Conservation (phyloP, 2,888 invertebrate species). For the Cabera pusaria region DNA sequence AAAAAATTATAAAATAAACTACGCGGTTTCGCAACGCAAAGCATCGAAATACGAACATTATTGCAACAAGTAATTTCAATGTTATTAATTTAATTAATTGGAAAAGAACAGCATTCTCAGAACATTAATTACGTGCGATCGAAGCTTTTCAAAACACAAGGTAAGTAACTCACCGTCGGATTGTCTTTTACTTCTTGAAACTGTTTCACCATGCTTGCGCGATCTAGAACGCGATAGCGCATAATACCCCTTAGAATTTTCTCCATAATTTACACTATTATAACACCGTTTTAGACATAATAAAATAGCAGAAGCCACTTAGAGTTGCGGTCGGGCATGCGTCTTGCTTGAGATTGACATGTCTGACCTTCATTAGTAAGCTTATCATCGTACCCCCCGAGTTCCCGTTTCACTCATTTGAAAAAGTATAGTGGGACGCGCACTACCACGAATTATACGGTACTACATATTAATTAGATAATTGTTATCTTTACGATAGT, state of each 20-base stretch:
- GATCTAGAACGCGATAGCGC: conserved; percentile 91
- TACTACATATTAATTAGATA: conserved; percentile 22
- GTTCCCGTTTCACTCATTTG: conserved; percentile 29
- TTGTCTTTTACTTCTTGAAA: conserved; percentile 94
- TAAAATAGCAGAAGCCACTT: not conserved
- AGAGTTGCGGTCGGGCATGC: conserved; percentile 24
- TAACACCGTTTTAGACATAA: too few relatives aligned
- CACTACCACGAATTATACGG: conserved; percentile 5
- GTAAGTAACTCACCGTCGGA: conserved; percentile 87
- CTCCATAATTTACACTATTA: conserved; percentile 88
- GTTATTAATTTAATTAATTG: too few relatives aligned
- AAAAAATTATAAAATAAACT: too few relatives aligned
- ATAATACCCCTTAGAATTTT: conserved; percentile 95
- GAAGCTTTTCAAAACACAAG: conserved; percentile 17
- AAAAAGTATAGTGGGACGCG: conserved; percentile 18
- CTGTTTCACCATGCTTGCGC: conserved; percentile 95
- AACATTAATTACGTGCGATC: too few relatives aligned
- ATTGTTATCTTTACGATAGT: conserved; percentile 12
- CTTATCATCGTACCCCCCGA: conserved; percentile 56
- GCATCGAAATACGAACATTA: too few relatives aligned
- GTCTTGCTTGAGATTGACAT: conserved; percentile 56
- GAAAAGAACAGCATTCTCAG: too few relatives aligned
- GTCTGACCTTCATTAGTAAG: conserved; percentile 69
- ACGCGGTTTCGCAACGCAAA: too few relatives aligned
- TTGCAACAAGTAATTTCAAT: too few relatives aligned